These are phyloP conservation scores for Hypothenemus hampei DNA, from an alignment of 1,140 invertebrate genomes.

Conservation along the genomic window DNA sequence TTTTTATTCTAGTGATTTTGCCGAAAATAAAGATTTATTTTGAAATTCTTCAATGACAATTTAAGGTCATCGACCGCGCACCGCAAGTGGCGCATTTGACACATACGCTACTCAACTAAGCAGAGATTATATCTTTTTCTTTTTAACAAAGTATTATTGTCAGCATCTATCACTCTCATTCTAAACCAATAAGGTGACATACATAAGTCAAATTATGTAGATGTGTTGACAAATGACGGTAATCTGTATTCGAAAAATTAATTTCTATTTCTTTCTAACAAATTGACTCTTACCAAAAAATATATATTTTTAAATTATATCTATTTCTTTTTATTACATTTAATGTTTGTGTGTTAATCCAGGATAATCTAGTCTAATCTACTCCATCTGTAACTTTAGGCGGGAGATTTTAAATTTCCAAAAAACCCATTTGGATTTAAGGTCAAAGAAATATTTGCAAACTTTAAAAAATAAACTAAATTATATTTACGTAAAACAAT, in stretches of 20 bases:
- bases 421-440: background rate
- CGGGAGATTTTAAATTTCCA: background rate
- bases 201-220: background rate
- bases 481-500: background rate
- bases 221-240: background rate
- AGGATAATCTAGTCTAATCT: background rate
- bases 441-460: background rate
- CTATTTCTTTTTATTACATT: background rate
- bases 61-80: conserved; percentile 27
- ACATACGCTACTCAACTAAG: background rate
- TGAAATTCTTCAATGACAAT: conserved; percentile 21
- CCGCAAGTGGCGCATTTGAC: conserved; percentile 1
- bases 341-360: background rate
- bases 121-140: background rate
- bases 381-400: too few species aligned
- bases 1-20: conserved; percentile 8
- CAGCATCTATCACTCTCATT: background rate
- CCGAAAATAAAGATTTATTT: conserved; percentile 12
- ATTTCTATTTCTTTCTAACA: background rate
- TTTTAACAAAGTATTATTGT: background rate
- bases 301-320: background rate
- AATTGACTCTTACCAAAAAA: background rate
- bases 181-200: background rate
- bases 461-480: conserved; percentile 1
- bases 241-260: background rate